These are phyloP conservation scores for Hystrix brachyura DNA, from an alignment of 2,113 vertebrate species.

Conservation along the genomic window DNA sequence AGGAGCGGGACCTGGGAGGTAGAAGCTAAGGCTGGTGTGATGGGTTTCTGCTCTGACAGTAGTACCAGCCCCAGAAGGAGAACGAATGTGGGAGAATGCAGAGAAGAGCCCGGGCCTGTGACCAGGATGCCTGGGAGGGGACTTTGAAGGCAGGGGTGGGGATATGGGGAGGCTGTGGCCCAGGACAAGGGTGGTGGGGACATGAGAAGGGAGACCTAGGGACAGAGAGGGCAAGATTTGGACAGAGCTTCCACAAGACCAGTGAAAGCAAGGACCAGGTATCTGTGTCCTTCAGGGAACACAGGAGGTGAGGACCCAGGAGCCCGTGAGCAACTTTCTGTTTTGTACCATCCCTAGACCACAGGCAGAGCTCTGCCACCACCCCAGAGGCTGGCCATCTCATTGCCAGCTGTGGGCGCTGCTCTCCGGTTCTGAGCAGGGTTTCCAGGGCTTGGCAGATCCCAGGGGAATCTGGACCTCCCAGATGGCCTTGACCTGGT, in stretches of 20 bases:
- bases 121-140: too few relatives aligned
- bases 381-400: fast-evolving
- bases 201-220: too few relatives aligned
- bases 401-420: fast-evolving
- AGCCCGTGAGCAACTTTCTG: neutral
- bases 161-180: neutral
- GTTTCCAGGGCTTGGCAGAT: neutral
- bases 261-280: neutral
- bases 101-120: neutral
- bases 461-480: neutral
- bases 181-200: neutral
- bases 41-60: neutral
- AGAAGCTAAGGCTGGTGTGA: neutral
- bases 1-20: neutral
- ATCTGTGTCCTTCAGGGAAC: neutral
- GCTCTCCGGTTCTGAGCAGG: neutral
- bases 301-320: neutral
- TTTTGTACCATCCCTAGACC: neutral
- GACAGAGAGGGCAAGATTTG: neutral
- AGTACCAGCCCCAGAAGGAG: too few relatives aligned
- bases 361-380: neutral
- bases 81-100: too few relatives aligned
- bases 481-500: neutral
- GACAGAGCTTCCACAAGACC: neutral
- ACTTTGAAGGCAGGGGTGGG: neutral